Base-by-base conservation (phyloP, 2,113 vertebrate genomes). In the Myxocyprinus asiaticus region DNA sequence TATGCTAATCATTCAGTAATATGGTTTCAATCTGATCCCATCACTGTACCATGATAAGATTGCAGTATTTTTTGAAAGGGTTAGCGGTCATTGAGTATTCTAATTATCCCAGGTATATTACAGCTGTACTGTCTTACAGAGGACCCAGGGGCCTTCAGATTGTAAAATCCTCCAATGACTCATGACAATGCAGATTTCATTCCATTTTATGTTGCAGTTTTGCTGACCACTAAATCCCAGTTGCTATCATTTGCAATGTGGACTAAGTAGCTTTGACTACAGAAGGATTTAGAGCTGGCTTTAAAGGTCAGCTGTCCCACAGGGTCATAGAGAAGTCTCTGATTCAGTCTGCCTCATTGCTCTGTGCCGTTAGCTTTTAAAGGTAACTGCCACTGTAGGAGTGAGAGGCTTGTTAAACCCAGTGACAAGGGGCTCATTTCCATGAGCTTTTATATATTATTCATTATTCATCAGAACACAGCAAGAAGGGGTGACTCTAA, bases 401-500 rank as follows among this genome's bases (percentile, higher is more conserved):
- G 22, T 55, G 77, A 63, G 43, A 44, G 51, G 12, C 69, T 80
- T 72, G 63, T 80, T 81, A 69, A 69, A 63, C 66, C 22, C 43
- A 22, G 55, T 55, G 47, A 69, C 43, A 48, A 61, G 56, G 47
- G 67, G 56, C 62, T 59, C 22, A 44, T 72, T 79, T 81, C 67
- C 77, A 10, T 66, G 4, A 8, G 17, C 67, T 67, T 79, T 84
- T 76, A 82, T 82, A 61, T 65, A 63, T 47, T 50, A 82, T 82
- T 81, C 68, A 79, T 81, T 82, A 75, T 82, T 84, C 65, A 75
- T 77, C 68, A 78, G 78, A 84, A 71, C 56, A 43, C 62, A 10
- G 48, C 67, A 70, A 64, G 67, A 77, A 68, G n/a, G 44, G 11
- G 55, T 22, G 43, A 71, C 80, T 81, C 77, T 81, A 68, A 71